These are phyloP conservation scores for Aegotheles bennettii DNA, from an alignment of 2,113 vertebrate genomes.

Conservation along the genomic window DNA sequence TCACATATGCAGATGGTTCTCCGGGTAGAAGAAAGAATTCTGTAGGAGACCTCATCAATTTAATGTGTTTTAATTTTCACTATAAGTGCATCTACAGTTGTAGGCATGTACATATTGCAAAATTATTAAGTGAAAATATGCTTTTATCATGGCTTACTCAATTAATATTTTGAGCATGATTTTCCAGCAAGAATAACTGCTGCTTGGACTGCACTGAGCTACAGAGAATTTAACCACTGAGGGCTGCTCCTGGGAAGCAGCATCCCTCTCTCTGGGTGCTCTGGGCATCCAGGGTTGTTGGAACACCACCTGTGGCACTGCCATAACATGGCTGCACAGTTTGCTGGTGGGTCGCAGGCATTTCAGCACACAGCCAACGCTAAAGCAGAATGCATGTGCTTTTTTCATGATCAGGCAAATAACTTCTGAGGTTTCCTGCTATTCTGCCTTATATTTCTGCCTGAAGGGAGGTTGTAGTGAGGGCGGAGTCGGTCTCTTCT, in stretches of 20 bases:
- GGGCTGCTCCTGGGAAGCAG: not conserved
- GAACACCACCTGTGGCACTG: not conserved
- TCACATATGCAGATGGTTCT: not conserved
- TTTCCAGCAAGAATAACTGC: not conserved
- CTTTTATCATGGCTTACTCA: not conserved
- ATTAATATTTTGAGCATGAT: not conserved
- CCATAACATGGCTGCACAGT: not conserved
- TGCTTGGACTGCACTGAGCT: not conserved
- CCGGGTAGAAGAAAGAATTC: not conserved
- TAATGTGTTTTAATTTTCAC: not conserved
- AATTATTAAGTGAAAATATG: not conserved
- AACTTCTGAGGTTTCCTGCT: not conserved
- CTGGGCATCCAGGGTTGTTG: not conserved
- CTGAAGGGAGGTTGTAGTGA: too few relatives aligned
- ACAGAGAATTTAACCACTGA: not conserved
- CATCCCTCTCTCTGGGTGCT: not conserved
- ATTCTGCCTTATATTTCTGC: not conserved
- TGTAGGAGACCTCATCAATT: not conserved
- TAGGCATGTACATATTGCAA: not conserved
- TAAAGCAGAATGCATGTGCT: not conserved
- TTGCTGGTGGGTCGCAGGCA: not conserved
- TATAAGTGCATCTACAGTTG: rapidly evolving
- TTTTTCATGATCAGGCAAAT: not conserved
- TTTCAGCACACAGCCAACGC: not conserved
- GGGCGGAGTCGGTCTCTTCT: too few relatives aligned